A percentile compares a stretch with the other conserved stretches of the same genome.
These are phyloP conservation scores for Pandemis cinnamomeana DNA, from an alignment of 2,888 invertebrate genomes.

Conservation along the genomic window DNA sequence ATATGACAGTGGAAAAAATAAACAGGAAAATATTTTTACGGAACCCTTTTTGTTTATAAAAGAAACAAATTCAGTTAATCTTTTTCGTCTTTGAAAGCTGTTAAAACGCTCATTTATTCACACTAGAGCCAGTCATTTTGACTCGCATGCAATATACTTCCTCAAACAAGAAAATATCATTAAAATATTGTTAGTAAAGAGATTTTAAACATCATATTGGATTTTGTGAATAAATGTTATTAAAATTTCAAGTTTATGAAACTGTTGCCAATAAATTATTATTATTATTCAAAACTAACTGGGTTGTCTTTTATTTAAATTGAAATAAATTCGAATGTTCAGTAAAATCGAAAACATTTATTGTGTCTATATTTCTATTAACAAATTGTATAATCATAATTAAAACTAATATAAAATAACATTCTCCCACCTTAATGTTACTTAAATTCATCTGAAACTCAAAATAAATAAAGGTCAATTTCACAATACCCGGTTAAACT, in stretches of 20 bases:
- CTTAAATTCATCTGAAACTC: conserved; percentile 32
- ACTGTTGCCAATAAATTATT: conserved; percentile 69
- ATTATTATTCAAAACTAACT: conserved; percentile 49
- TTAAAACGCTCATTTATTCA: not conserved
- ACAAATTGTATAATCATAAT: conserved; percentile 32
- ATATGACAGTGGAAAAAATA: not conserved
- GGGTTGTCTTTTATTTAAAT: conserved; percentile 44
- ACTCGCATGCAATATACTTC: conserved; percentile 3
- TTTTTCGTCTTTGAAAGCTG: not conserved
- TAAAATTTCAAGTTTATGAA: conserved; percentile 60
- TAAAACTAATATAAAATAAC: conserved; percentile 36
- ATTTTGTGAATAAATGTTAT: conserved; percentile 48
- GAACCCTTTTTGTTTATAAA: too few species aligned
- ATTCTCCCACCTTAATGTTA: conserved; percentile 21
- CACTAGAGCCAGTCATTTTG: conserved; percentile 19
- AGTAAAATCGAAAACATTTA: conserved; percentile 41
- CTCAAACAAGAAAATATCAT: conserved; percentile 25
- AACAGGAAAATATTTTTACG: too few species aligned
- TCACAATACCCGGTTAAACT: not conserved
- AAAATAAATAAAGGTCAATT: conserved; percentile 1
- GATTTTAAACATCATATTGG: conserved; percentile 35
- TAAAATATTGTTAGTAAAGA: conserved; percentile 31
- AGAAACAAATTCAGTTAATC: too few species aligned
- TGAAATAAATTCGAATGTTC: conserved; percentile 6
- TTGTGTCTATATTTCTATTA: conserved; percentile 29